Percentiles rank a stretch among this genome's conserved stretches.
These are phyloP conservation scores for Protobothrops mucrosquamatus DNA, from an alignment of 2,113 vertebrate species.

Conservation along the genomic window DNA sequence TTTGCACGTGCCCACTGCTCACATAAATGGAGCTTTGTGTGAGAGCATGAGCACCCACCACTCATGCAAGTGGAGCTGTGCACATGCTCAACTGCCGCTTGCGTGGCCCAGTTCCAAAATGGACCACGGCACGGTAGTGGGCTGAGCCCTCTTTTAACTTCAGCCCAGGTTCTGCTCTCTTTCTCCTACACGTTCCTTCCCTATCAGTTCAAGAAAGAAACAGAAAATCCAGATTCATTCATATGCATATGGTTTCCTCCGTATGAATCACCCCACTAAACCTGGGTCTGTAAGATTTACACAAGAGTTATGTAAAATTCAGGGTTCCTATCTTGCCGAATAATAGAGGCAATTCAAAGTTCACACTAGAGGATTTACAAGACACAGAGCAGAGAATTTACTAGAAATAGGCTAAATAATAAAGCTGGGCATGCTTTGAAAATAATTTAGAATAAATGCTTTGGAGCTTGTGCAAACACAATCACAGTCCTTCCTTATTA, in stretches of 20 bases:
- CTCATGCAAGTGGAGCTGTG: neutral
- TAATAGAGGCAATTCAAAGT: conserved; percentile 2
- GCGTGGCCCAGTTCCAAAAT: neutral
- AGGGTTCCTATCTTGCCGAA: neutral
- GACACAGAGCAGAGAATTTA: neutral
- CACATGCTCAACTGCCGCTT: neutral
- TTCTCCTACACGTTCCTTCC: neutral
- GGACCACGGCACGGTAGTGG: fast-evolving
- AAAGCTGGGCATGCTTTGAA: neutral
- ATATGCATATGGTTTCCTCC: neutral
- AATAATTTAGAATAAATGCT: neutral
- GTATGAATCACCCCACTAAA: neutral
- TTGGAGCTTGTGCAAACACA: neutral
- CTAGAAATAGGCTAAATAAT: neutral
- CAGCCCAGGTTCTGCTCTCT: neutral
- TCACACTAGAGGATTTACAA: neutral
- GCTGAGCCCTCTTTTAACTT: neutral
- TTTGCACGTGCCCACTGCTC: neutral
- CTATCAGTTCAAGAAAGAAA: neutral
- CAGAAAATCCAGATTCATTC: neutral
- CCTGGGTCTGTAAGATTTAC: neutral
- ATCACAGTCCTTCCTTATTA: neutral
- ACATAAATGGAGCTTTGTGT: neutral
- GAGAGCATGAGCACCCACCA: neutral
- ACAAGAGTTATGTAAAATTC: neutral